Percentiles rank a stretch among this genome's conserved stretches.
phyloP scores from a whole-genome alignment of 2,113 vertebrate genomes.

The Crotalus viridis region DNA sequence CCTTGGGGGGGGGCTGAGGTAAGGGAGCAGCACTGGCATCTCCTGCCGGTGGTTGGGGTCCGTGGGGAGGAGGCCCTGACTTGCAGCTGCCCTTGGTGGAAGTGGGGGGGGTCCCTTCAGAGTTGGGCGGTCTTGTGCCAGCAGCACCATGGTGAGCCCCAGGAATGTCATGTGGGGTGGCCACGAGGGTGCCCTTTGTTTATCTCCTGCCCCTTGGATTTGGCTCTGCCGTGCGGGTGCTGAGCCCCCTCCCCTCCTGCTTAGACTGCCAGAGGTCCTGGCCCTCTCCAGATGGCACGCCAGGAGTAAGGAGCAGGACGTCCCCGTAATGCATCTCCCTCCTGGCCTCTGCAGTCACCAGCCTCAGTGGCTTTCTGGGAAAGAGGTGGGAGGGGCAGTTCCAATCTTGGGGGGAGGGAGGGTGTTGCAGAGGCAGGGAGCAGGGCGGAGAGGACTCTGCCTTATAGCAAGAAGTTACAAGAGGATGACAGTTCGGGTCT shows the following conservation, averaged over 20 bases:
- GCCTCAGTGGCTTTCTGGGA: neutral
- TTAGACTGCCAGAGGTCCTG: rapidly evolving
- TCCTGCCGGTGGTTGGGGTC: neutral
- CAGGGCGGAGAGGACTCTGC: neutral
- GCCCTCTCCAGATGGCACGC: neutral
- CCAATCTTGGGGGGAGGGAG: neutral
- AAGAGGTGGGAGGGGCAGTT: neutral
- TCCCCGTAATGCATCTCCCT: neutral
- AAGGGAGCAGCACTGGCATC: neutral
- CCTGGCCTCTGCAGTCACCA: neutral
- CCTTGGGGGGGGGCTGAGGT: neutral
- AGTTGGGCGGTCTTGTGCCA: neutral
- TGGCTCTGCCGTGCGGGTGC: neutral
- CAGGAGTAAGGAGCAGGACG: neutral
- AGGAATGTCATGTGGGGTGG: neutral
- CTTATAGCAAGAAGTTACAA: neutral
- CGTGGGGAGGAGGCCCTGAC: neutral
- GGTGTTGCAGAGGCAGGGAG: neutral
- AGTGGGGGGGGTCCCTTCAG: neutral
- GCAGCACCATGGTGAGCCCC: neutral
- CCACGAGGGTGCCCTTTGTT: neutral
- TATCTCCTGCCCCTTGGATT: neutral
- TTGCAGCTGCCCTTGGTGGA: neutral
- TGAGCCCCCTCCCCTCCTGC: neutral
- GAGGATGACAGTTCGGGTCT: neutral